Base-by-base conservation (phyloP, 2,888 invertebrate species). In the Microplitis deprimator region DNA sequence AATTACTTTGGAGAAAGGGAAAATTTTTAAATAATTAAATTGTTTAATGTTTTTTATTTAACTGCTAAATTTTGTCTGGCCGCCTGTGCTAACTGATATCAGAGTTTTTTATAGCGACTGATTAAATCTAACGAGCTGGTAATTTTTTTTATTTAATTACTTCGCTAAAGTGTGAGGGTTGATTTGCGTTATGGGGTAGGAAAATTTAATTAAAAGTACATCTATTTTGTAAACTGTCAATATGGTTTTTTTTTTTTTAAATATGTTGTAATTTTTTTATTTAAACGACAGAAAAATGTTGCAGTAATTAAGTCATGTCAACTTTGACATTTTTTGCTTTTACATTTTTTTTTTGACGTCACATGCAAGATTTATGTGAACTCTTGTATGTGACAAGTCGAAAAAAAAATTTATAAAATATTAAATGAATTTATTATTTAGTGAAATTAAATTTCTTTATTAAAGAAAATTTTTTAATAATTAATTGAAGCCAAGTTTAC, bases 41-140 rank as follows among this genome's bases (percentile, higher is more conserved):
- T 50, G 50, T 50, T 50, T 50, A 50, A 50, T 50, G 50, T 50
- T 50, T 50, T 50, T 50, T 50, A 13, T 50, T 50, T 50, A 50
- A 50, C 4, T 50, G 50, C 50, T 50, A 77, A 78, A 68, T 68
- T 80, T 69, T 79, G 89, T 89, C 87, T 89, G 89, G 88, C 89
- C 88, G 88, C 88, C 86, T 85, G 87, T 89, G 89, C 89, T 89
- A 88, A 87, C 87, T 86, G 86, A 81, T 77, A 79, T 16, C 16
- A 60, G 62, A 16, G 16, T 29, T 20, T 40, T 38, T 60, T 59
- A 38, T 38, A 13, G 64, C 20, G 20, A 73, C 16, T 64, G 62
- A 72, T 68, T 13, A 62, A 17, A 62, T 62, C n/a, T 41, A 10
- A 17, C 16, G 50, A 50, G 50, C 50, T 50, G 50, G 50, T 50